phyloP scores from a whole-genome alignment of 2,113 vertebrate species.

The Dasyprocta punctata region DNA sequence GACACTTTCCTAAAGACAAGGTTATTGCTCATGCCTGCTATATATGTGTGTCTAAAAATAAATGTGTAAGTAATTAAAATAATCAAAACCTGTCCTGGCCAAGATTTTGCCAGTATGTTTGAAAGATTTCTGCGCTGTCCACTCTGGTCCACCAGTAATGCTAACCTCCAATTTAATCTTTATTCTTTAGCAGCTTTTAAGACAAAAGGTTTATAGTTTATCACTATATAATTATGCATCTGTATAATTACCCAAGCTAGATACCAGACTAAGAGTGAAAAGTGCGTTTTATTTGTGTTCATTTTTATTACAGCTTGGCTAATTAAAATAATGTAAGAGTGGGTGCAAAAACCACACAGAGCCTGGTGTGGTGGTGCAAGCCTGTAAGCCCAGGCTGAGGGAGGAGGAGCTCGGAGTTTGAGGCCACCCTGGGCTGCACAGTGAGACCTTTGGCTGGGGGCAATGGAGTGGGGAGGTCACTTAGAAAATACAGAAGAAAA shows the following conservation, averaged over 20 bases:
- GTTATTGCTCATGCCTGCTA: background rate
- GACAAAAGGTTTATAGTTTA: background rate
- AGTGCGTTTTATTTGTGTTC: background rate
- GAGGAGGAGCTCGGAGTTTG: background rate
- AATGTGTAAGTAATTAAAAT: background rate
- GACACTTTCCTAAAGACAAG: background rate
- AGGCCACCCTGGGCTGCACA: background rate
- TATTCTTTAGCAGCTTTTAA: constrained; percentile 52
- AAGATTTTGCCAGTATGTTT: constrained; percentile 11
- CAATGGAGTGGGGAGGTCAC: background rate
- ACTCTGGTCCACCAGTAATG: background rate
- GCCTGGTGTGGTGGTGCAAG: background rate
- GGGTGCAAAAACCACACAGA: background rate
- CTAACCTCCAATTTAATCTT: background rate
- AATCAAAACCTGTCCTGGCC: background rate
- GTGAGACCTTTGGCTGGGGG: background rate
- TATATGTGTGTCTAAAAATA: background rate
- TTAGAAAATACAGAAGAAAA: background rate
- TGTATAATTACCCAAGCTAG: constrained; percentile 7
- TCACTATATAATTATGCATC: background rate
- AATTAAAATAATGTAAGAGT: background rate
- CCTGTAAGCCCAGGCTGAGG: background rate
- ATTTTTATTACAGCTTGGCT: constrained; percentile 44
- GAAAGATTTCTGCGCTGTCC: background rate
- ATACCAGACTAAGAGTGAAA: background rate